A percentile compares a stretch with the other conserved stretches of the same genome.
Evolutionary conservation across 64 coral and sea anemone genomes (phyloP).

Genomic region (Montipora foliosa): DNA sequence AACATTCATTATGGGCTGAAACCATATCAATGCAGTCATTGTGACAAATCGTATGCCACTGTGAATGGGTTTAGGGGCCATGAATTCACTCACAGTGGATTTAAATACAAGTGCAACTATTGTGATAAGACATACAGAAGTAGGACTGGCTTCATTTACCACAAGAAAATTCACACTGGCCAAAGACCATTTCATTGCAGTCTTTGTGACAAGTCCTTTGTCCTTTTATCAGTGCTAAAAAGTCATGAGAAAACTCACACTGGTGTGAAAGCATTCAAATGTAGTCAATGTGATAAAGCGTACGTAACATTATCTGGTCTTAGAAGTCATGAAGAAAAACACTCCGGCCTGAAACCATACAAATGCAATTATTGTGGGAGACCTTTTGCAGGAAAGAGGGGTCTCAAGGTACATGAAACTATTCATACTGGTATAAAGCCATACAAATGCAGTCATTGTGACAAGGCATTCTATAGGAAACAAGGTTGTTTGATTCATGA

Average conservation of each 20-base stretch:
- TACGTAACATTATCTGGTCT: neutral
- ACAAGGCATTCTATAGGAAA: conserved; percentile 28
- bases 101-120: conserved; percentile 21
- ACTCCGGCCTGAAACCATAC: conserved; percentile 21
- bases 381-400: neutral
- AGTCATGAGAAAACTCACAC: neutral
- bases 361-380: conserved; percentile 25
- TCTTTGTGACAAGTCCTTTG: neutral
- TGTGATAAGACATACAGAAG: conserved; percentile 23
- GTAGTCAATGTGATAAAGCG: conserved; percentile 42
- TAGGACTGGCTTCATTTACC: neutral
- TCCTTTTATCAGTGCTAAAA: neutral
- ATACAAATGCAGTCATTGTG: conserved; percentile 34
- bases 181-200: neutral
- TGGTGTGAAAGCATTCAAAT: conserved; percentile 31
- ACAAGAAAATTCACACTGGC: conserved; percentile 19
- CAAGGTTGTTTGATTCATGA: neutral
- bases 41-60: neutral
- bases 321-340: conserved; percentile 41
- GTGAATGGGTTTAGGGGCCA: neutral
- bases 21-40: conserved; percentile 28
- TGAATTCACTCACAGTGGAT: conserved; percentile 13
- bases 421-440: conserved; percentile 24
- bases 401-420: conserved; percentile 2
- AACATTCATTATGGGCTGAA: conserved; percentile 10